Base-by-base conservation (phyloP, 2,113 vertebrate genomes). In the Heliornis fulica region DNA sequence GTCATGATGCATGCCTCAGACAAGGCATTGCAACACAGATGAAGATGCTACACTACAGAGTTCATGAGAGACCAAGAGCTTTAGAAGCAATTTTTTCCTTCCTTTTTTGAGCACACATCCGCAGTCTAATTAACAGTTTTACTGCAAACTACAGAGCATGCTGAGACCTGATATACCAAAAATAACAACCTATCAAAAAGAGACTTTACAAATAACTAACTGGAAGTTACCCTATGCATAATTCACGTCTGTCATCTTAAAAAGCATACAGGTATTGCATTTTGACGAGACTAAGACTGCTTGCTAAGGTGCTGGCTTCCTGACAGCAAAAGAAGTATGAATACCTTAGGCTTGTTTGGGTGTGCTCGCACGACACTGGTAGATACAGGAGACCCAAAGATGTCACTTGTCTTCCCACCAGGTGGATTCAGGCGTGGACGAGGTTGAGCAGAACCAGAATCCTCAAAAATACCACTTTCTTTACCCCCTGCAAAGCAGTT, bases 311-410 rank as follows among this genome's bases (percentile, higher is more conserved):
- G 19, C 18, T 25, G n/a, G 15, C 43, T 66, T 45, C 84, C 48
- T 41, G 25, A 48, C 66, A 95, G 71, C 6, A 3, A 25, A 11
- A 64, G 16, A 28, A 77, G 61, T 7, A 53, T 2, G 57, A 28
- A 22, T 98, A 99, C 99, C 99, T 99, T 99, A 85, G 99, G 99
- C 87, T 99, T 99, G 96, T 99, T 99, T 16, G 99, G 99, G 90
- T 99, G 98, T 65, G 97, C 97, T 94, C 97, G 95, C 28, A 96
- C 97, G 29, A 97, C 94, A 10, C 80, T 77, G 45, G 97, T 69
- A 61, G 92, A 94, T 3, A 98, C 97, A 10, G 97, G 96, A 83
- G 98, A 97, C 14, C 98, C 98, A 82, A 99, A 99, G 94, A 99
- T 99, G 87, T 98, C 97, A 63, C 97, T 99, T 70, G 95, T 85